Evolutionary conservation across 1,140 invertebrate genomes (phyloP).

Genomic region (Drosophila pandora): DNA sequence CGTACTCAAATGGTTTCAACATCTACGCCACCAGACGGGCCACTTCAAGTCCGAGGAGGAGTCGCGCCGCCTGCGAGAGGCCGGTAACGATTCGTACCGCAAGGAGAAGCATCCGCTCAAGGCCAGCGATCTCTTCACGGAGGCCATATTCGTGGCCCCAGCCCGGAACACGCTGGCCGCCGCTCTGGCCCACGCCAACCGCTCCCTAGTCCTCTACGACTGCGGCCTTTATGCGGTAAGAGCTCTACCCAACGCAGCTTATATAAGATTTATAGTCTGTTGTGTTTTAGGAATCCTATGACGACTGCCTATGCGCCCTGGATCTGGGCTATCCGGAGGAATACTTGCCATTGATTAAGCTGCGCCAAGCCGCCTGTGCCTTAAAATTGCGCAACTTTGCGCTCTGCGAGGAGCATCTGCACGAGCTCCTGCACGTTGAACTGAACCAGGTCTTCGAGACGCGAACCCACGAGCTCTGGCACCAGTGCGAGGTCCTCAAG

Average conservation of each 20-base stretch:
- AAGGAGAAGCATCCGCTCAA: constrained; percentile 69
- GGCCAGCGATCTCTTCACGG: constrained; percentile 67
- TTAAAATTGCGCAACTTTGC: constrained; percentile 73
- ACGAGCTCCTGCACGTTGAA: constrained; percentile 70
- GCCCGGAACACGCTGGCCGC: constrained; percentile 58
- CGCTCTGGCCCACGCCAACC: constrained; percentile 67
- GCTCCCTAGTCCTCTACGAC: constrained; percentile 64
- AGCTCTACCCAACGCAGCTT: not conserved
- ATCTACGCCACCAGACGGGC: constrained; percentile 60
- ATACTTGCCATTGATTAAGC: constrained; percentile 67
- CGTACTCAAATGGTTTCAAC: constrained; percentile 74
- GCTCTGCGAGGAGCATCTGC: constrained; percentile 67
- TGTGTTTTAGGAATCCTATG: constrained; percentile 57
- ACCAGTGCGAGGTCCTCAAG: constrained; percentile 67
- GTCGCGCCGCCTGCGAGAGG: constrained; percentile 66
- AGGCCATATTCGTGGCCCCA: constrained; percentile 66
- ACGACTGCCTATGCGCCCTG: constrained; percentile 67
- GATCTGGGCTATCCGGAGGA: constrained; percentile 71
- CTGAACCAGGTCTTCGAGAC: constrained; percentile 69
- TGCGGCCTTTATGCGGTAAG: constrained; percentile 68
- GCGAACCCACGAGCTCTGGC: constrained; percentile 68
- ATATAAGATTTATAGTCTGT: not conserved
- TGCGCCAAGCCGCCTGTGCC: constrained; percentile 76
- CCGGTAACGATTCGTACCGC: constrained; percentile 70
- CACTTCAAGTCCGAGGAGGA: constrained; percentile 71